Percentiles rank a stretch among this genome's conserved stretches.
Conservation (phyloP, 2,113 vertebrate species). For the Dicrurus megarhynchus region DNA sequence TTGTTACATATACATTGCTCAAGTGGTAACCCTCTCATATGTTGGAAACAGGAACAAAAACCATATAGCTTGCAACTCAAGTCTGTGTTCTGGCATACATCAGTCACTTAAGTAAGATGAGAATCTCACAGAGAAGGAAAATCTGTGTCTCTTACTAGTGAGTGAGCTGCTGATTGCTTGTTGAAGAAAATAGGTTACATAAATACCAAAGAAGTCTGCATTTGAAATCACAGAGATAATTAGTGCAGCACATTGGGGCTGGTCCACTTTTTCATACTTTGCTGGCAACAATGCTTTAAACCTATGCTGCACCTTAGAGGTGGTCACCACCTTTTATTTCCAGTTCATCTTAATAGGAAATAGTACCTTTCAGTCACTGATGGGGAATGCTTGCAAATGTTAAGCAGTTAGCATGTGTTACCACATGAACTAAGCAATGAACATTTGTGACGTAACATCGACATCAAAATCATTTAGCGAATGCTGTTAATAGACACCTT, state of each 20-base stretch:
- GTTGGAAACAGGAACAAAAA: not conserved
- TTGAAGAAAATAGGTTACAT: not conserved
- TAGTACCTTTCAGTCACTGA: not conserved
- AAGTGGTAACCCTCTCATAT: not conserved
- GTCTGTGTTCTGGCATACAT: not conserved
- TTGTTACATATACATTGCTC: not conserved
- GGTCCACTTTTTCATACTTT: not conserved
- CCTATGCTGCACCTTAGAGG: not conserved
- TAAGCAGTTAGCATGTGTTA: not conserved
- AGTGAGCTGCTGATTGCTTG: not conserved
- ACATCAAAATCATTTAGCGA: not conserved
- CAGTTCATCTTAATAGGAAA: not conserved
- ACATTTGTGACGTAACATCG: not conserved
- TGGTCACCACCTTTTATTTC: not conserved
- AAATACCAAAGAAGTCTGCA: not conserved
- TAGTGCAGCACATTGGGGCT: not conserved
- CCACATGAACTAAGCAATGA: not conserved
- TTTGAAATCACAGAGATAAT: not conserved
- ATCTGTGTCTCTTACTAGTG: not conserved
- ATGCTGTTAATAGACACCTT: conserved; percentile 66
- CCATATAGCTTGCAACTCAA: not conserved
- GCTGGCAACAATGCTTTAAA: not conserved
- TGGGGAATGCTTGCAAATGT: not conserved
- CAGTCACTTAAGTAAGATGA: not conserved
- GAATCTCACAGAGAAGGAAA: not conserved